phyloP scores from a whole-genome alignment of 1,140 invertebrate genomes.

The Tetramorium simillimum region DNA sequence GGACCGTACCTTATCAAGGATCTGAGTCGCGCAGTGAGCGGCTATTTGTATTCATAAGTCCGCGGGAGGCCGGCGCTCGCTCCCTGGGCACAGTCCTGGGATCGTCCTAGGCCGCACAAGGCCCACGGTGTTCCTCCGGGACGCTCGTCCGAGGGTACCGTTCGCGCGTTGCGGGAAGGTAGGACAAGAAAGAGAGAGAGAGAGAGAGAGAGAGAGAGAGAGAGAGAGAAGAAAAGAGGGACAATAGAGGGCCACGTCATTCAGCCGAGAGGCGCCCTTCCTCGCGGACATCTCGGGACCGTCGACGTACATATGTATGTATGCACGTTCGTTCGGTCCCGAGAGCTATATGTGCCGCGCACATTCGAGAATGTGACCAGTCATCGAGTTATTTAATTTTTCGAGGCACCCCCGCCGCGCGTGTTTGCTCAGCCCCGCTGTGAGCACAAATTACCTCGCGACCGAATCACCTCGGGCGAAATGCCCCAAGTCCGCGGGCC shows the following conservation, averaged over 20 bases:
- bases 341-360: conserved; percentile 61
- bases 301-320: conserved; percentile 27
- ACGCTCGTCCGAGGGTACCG: conserved; percentile 28
- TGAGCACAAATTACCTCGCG: conserved; percentile 88
- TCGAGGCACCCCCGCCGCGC: conserved; percentile 84
- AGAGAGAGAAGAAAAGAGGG: not conserved
- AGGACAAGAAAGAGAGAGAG: conserved; percentile 30
- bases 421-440: conserved; percentile 88
- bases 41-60: conserved; percentile 87
- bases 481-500: conserved; percentile 64
- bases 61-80: conserved; percentile 85
- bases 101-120: conserved; percentile 56
- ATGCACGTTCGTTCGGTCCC: conserved; percentile 32
- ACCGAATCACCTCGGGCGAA: conserved; percentile 81
- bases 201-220: conserved; percentile 31
- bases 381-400: conserved; percentile 88
- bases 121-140: conserved; percentile 55
- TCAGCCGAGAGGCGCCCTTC: conserved; percentile 65
- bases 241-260: conserved; percentile 72
- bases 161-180: conserved; percentile 26
- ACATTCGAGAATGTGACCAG: conserved; percentile 86
- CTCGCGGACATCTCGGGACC: conserved; percentile 65
- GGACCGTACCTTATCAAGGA: conserved; percentile 82
- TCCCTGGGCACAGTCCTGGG: conserved; percentile 61
- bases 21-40: conserved; percentile 85